Evolutionary conservation across 1,140 invertebrate species (phyloP), one percentile per base, ranked within the genome.

Genomic region (Tribolium madens): DNA sequence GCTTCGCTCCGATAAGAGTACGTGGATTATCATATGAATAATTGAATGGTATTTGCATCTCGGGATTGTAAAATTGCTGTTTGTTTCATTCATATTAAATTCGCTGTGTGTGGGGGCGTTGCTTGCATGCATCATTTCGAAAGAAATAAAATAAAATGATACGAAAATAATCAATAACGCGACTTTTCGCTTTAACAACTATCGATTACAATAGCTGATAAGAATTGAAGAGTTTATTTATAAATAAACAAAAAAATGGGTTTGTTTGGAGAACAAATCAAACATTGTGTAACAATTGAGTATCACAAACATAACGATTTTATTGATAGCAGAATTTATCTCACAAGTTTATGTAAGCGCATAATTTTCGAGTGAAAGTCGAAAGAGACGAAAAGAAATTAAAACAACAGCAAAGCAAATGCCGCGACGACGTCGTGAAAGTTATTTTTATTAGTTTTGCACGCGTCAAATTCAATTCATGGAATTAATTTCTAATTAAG

Each of bases 81-180:
- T 57, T 57, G 17, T 57, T 21, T 57, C 52, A 57, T 57, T 57
- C 52, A 17, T 57, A 0, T 21, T 21, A 57, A 21, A 57, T 57
- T 13, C 15, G 48, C 12, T 50, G 10, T 50, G 14, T 47, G n/a
- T 47, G 10, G 9, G 9, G 46, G 46, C 10, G 46, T 14, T 47
- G 46, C 9, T 47, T 47, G 21, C 2, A 26, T 26, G 1, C 18
- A 1, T 21, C 18, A 21, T 4, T 42, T 42, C 9, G 36, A 42
- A n/a, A 2, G 9, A 42, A 42, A 42, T 42, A 42, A 31, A n/a
- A 26, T 26, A 26, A 26, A 26, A 26, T 26, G 2, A 26, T 26
- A 3, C 6, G 21, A 26, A 26, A 26, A 5, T 5, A 26, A 26
- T 26, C 21, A 26, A 26, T 26, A 26, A 26, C 6, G 21, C 21